phyloP scores from a whole-genome alignment of 1,140 invertebrate genomes.

The Meteorus sp. region DNA sequence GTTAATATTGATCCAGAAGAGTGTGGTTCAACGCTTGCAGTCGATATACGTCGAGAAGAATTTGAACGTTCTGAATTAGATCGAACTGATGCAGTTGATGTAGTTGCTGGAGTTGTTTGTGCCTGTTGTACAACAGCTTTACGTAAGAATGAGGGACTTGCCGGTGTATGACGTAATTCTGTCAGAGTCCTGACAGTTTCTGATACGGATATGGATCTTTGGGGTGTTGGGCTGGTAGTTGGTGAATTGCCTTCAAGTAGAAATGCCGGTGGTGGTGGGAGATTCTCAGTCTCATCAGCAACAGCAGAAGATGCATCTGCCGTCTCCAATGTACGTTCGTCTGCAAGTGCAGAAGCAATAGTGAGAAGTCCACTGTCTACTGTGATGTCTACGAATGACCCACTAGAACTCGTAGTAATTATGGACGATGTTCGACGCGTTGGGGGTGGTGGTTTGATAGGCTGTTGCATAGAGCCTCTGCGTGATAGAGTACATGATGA shows the following conservation, averaged over 20 bases:
- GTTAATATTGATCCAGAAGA: slow-evolving; percentile 19
- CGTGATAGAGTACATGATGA: slow-evolving; percentile 51
- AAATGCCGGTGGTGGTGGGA: slow-evolving; percentile 84
- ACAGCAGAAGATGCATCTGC: slow-evolving; percentile 1
- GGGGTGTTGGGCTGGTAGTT: slow-evolving; percentile 49
- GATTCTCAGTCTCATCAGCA: slow-evolving; percentile 64
- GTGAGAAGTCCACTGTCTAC: slow-evolving; percentile 2
- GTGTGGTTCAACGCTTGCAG: slow-evolving; percentile 53
- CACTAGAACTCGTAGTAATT: slow-evolving; percentile 31
- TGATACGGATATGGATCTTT: slow-evolving; percentile 67
- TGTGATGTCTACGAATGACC: not conserved
- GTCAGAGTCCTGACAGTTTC: slow-evolving; percentile 85
- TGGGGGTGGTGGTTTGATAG: slow-evolving; percentile 72
- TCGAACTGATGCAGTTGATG: slow-evolving; percentile 33
- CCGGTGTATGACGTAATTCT: slow-evolving; percentile 82
- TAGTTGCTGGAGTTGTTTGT: slow-evolving; percentile 37
- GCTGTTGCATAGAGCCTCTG: slow-evolving; percentile 66
- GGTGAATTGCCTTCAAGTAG: slow-evolving; percentile 66
- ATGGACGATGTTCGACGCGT: slow-evolving; percentile 85
- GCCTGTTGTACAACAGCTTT: slow-evolving; percentile 49
- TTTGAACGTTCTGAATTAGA: slow-evolving; percentile 33
- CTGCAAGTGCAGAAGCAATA: slow-evolving; percentile 23
- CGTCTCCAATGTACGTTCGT: slow-evolving; percentile 32
- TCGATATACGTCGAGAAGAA: slow-evolving; percentile 57
- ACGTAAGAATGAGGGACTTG: slow-evolving; percentile 77